Base-by-base conservation (phyloP, 1,140 invertebrate genomes). In the Physella acuta region DNA sequence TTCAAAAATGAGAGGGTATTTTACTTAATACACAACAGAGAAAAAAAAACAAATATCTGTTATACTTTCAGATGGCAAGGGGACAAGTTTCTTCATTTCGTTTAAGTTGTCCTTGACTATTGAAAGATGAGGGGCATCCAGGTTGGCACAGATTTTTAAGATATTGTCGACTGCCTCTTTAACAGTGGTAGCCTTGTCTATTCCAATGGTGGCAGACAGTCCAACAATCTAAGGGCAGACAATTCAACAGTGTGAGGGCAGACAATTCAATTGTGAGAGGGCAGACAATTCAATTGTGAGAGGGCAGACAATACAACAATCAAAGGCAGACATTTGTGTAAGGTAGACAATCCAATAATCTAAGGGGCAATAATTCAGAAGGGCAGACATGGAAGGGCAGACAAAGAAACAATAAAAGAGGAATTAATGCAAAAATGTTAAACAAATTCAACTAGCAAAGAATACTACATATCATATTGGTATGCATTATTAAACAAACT, bases 151-250 rank as follows among this genome's bases (percentile, higher is more conserved):
- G 2, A 84, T 51, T 52, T 67, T 72, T 0, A 81, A 56, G 63
- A 84, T 81, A 37, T 78, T 79, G 1, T 74, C 59, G 30, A 73
- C 62, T 14, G 81, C 79, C 26, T 76, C 75, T 8, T 75, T 62
- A 28, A 70, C 72, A 17, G 70, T 74, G 16, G 69, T 76, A 0
- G 81, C 76, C 49, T 78, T 78, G 16, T 80, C 83, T 31, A 84
- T 77, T 26, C 84, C 84, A 56, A 84, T 71, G 3, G 82, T 81
- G 4, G 84, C 84, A 2, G 84, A 84, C 44, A 85, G 65, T 3
- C 84, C 84, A 39, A 85, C 69, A 56, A 85, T 74, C 79, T 84
- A 70, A 37, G 70, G 68, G n/a, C 61, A 65, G n/a, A 55, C 8
- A 55, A 49, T 14, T 14, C 11, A 49, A 49, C 44, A n/a, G 44